These are phyloP conservation scores for Argynnis bischoffii DNA, from an alignment of 2,888 invertebrate genomes.

Conservation along the genomic window DNA sequence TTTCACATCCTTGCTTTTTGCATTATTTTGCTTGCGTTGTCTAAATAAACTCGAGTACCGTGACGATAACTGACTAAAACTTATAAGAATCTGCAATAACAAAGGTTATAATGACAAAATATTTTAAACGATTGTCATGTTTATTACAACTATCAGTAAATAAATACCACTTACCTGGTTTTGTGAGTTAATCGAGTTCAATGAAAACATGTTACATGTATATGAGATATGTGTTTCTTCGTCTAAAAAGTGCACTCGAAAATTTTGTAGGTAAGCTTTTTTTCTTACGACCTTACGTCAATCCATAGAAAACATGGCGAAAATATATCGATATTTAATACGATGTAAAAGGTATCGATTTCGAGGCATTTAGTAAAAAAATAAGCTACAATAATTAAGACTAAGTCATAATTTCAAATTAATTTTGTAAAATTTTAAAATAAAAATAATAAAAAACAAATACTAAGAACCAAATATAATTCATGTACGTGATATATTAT, in stretches of 20 bases:
- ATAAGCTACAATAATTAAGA: too few species aligned
- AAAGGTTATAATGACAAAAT: slow-evolving; percentile 47
- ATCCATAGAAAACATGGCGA: slow-evolving; percentile 61
- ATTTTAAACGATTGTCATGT: slow-evolving; percentile 22
- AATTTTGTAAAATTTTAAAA: too few species aligned
- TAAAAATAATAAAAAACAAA: too few species aligned
- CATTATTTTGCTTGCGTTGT: slow-evolving; percentile 65
- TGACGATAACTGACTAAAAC: slow-evolving; percentile 76
- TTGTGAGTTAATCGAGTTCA: slow-evolving; percentile 80
- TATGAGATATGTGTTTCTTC: slow-evolving; percentile 64
- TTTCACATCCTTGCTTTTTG: slow-evolving; percentile 65
- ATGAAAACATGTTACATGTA: slow-evolving; percentile 82
- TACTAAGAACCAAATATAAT: too few species aligned
- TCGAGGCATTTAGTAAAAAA: too few species aligned
- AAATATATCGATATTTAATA: slow-evolving; percentile 12
- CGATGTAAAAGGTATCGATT: background rate
- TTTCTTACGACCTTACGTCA: slow-evolving; percentile 63
- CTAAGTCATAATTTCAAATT: too few species aligned
- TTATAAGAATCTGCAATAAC: slow-evolving; percentile 78
- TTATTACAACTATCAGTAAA: slow-evolving; percentile 19
- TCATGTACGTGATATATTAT: too few species aligned
- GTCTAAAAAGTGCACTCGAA: slow-evolving; percentile 77
- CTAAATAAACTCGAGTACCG: slow-evolving; percentile 73
- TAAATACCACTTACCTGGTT: slow-evolving; percentile 67
- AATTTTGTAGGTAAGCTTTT: slow-evolving; percentile 78